These are phyloP conservation scores for Puma concolor DNA, from an alignment of 2,113 vertebrate species.

Conservation along the genomic window DNA sequence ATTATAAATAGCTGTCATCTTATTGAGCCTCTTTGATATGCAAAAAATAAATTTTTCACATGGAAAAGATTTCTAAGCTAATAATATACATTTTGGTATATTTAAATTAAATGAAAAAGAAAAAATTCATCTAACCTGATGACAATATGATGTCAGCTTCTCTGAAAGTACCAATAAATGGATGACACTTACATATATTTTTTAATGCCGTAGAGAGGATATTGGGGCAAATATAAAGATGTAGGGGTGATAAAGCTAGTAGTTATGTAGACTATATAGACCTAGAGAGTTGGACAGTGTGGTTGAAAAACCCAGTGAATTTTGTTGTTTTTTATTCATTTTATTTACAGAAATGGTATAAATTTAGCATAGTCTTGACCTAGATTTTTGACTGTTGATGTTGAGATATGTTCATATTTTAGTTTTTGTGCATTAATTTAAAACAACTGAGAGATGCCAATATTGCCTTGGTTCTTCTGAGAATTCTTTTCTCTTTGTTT, in stretches of 20 bases:
- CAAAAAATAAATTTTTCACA: slow-evolving; percentile 9
- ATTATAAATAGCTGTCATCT: not conserved
- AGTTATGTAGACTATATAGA: not conserved
- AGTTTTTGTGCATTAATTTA: slow-evolving; percentile 35
- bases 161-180: not conserved
- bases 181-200: not conserved
- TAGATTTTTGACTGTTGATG: not conserved
- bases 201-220: not conserved
- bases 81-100: not conserved
- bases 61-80: not conserved
- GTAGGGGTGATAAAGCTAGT: not conserved
- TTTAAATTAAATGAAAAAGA: slow-evolving; percentile 34
- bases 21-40: not conserved
- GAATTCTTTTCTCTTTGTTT: slow-evolving; percentile 54
- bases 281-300: not conserved
- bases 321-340: not conserved
- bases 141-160: not conserved
- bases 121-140: not conserved
- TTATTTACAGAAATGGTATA: not conserved
- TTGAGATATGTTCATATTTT: slow-evolving; percentile 21
- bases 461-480: slow-evolving; percentile 37
- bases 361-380: not conserved
- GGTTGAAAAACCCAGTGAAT: not conserved
- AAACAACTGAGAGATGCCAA: not conserved
- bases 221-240: not conserved